phyloP scores from a whole-genome alignment of 2,888 invertebrate genomes.

The Conistra vaccinii region DNA sequence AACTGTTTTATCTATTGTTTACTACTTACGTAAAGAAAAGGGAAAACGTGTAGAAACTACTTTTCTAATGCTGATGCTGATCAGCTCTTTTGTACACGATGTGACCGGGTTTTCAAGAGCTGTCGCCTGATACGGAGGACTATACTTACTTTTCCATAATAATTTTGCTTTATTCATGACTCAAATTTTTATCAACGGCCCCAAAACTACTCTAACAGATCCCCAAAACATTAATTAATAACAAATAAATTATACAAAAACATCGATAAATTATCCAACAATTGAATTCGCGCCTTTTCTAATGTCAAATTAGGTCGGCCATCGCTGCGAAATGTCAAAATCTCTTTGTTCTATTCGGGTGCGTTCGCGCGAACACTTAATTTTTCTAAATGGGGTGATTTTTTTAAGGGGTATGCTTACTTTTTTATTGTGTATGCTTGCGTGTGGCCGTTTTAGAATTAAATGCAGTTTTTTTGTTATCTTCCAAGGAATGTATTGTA shows the following conservation, averaged over 20 bases:
- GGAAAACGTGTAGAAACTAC: neutral
- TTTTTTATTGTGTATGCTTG: constrained; percentile 58
- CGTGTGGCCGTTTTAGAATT: constrained; percentile 65
- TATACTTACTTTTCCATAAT: neutral
- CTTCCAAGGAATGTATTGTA: constrained; percentile 64
- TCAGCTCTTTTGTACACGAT: too few relatives aligned
- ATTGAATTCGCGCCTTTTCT: constrained; percentile 88
- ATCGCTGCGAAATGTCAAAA: constrained; percentile 83
- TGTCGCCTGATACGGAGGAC: too few relatives aligned
- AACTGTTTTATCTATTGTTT: neutral
- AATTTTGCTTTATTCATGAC: neutral
- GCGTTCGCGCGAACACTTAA: constrained; percentile 83
- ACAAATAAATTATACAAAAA: constrained; percentile 80
- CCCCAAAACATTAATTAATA: constrained; percentile 82
- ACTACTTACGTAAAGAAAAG: neutral
- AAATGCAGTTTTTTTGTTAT: constrained; percentile 57
- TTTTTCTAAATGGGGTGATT: constrained; percentile 82
- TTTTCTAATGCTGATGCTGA: too few relatives aligned
- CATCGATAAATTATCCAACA: constrained; percentile 88
- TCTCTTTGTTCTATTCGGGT: constrained; percentile 76
- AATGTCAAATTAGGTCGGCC: constrained; percentile 89
- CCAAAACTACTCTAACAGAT: constrained; percentile 20
- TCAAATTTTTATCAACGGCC: neutral
- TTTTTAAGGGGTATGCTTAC: constrained; percentile 64
- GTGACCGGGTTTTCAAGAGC: too few relatives aligned